Base-by-base conservation (phyloP, 2,113 vertebrate species). In the Rhinolophus sinicus region DNA sequence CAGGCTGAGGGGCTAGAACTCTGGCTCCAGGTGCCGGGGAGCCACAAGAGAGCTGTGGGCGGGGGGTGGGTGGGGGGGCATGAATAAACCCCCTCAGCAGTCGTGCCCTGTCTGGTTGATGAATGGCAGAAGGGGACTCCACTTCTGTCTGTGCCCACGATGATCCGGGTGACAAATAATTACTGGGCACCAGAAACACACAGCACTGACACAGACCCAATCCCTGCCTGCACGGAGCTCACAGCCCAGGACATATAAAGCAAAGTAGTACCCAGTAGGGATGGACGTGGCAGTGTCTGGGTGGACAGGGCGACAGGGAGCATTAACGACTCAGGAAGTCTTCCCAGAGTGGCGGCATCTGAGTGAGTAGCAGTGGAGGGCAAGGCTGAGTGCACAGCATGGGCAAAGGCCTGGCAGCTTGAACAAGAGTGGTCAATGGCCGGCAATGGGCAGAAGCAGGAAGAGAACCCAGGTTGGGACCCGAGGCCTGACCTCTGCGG, bases 261-360 rank as follows among this genome's bases (percentile, higher is more conserved):
- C 76, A 6, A n/a, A 58, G 8, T 9, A 5, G 50, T 5, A 12
- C 21, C 47, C 21, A 14, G 4, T 22, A 0, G 2, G 64, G 38
- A 70, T 3, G 16, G 6, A 4, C 0, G 18, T 26, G n/a, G 9
- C 44, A 10, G 30, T 12, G 28, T 47, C n/a, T 8, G 1, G 19
- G 26, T 8, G 21, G 24, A 35, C 47, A 0, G 14, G 54, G 60
- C 62, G 9, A 1, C 1, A 19, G 11, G 64, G 6, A 21, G 24
- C 26, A 5, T 6, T 5, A 56, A 24, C 1, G 3, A 2, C 73
- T n/a, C 5, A 19, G 35, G 24, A 44, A 58, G 54, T 21, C 30
- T 28, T 28, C n/a, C 30, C 52, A 44, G 30, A 28, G 38, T 5
- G 8, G 44, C 14, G 28, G 58, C 64, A 6, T 28, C 40, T 21